Percentiles rank a stretch among this genome's conserved stretches.
Conservation (phyloP, 2,888 invertebrate genomes). For the Melipona beecheii region DNA sequence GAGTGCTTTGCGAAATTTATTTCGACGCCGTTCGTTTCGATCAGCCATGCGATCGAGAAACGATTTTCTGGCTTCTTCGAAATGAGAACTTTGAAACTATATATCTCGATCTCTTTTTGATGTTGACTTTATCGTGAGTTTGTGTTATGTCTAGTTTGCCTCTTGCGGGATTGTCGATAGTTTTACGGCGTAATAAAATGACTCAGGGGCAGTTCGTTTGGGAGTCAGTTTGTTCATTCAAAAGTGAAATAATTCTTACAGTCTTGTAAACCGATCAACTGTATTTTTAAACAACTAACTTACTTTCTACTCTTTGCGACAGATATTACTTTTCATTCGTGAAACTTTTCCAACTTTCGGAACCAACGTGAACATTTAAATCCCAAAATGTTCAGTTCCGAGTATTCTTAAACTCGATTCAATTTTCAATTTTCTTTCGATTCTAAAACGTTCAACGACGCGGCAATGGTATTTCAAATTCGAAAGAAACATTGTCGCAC, state of each 20-base stretch:
- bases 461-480: too few relatives aligned
- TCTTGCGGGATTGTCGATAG: neutral
- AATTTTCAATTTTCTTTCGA: too few relatives aligned
- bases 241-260: neutral
- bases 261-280: neutral
- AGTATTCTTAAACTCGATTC: too few relatives aligned
- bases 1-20: conserved; percentile 39
- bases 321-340: too few relatives aligned
- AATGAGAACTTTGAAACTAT: neutral
- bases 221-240: neutral
- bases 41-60: conserved; percentile 22
- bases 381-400: too few relatives aligned
- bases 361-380: too few relatives aligned
- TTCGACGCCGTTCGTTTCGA: conserved; percentile 37
- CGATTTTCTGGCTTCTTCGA: conserved; percentile 6
- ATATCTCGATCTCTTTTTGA: neutral
- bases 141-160: neutral
- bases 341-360: too few relatives aligned
- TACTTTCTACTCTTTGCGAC: neutral
- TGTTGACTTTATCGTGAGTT: neutral
- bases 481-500: too few relatives aligned
- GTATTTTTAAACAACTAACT: neutral
- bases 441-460: too few relatives aligned
- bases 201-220: neutral
- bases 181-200: neutral